A percentile compares a stretch with the other conserved stretches of the same genome.
These are phyloP conservation scores for Euborellia annulipes DNA, from an alignment of 1,140 invertebrate species.

Conservation along the genomic window DNA sequence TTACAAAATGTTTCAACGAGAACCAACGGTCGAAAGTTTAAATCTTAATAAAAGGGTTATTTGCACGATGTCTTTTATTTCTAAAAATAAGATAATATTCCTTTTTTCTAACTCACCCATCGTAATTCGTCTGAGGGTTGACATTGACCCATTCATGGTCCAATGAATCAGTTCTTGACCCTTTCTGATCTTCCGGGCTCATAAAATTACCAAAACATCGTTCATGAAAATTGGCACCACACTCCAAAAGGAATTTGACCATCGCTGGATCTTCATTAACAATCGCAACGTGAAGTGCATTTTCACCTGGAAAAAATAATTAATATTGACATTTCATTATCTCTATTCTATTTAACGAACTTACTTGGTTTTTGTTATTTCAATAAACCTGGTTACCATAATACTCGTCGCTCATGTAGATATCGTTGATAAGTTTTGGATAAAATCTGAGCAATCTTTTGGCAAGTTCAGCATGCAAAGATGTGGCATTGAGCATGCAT, in stretches of 20 bases:
- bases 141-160: constrained; percentile 89
- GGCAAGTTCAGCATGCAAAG: constrained; percentile 81
- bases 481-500: constrained; percentile 80
- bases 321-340: no score
- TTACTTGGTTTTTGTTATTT: no score
- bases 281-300: constrained; percentile 88
- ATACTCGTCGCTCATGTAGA: constrained; percentile 92
- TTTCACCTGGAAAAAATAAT: no score
- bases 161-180: constrained; percentile 64
- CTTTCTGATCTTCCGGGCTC: constrained; percentile 93
- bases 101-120: constrained; percentile 71
- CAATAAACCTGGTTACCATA: constrained; percentile 77
- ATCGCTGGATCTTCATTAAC: constrained; percentile 96
- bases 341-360: no score
- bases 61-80: no score
- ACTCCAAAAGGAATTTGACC: constrained; percentile 89
- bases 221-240: constrained; percentile 79
- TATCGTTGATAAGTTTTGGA: constrained; percentile 90
- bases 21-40: no score
- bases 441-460: constrained; percentile 81
- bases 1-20: no score
- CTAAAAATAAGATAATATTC: no score
- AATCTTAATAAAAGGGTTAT: no score
- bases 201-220: constrained; percentile 91
- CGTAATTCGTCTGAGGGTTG: constrained; percentile 75